Evolutionary conservation across 2,888 invertebrate genomes (phyloP), one percentile per base, ranked within the genome.

Genomic region (Lithophane ornitopus): DNA sequence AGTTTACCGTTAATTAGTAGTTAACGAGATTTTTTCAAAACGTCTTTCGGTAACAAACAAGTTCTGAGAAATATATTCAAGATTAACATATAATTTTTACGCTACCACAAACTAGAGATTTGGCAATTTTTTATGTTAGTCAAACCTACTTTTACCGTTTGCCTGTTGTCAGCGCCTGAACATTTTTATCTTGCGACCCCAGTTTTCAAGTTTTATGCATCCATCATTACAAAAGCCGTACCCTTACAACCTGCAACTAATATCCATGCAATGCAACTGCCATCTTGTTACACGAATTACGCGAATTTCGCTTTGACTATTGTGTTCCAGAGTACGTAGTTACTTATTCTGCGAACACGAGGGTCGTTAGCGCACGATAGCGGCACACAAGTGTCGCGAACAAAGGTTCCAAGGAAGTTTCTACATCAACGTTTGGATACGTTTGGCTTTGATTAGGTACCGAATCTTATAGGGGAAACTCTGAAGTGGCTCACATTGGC

Each of bases 331-430:
- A 80, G 77, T 81, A 80, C 69, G 75, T 72, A 77, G 81, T 83
- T 85, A 87, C 80, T 85, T 82, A 85, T 84, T 87, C 80, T 82
- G 74, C 83, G 83, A 88, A 87, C 88, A 87, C 78, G 67, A 81
- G 85, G 85, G 84, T 90, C 88, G 89, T 92, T 91, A 90, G 88
- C 81, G 81, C 70, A 80, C 85, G 86, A 89, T 87, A 87, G 81
- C 81, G 71, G 76, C 74, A 85, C 84, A 83, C 81, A 82, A 90
- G 89, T 91, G 88, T 87, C 83, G 85, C 83, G 80, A 87, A 90
- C 90, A 89, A 91, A 90, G 89, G 84, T 85, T 86, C 58, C 74
- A 12, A 66, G 82, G 81, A 86, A 88, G 75, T 88, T 88, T 81
- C 80, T 84, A 82, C 83, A 84, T 82, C 80, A 87, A 81, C 74